These are phyloP conservation scores for Dicrostonyx torquatus DNA, from an alignment of 2,797 vertebrate species.

Conservation along the genomic window DNA sequence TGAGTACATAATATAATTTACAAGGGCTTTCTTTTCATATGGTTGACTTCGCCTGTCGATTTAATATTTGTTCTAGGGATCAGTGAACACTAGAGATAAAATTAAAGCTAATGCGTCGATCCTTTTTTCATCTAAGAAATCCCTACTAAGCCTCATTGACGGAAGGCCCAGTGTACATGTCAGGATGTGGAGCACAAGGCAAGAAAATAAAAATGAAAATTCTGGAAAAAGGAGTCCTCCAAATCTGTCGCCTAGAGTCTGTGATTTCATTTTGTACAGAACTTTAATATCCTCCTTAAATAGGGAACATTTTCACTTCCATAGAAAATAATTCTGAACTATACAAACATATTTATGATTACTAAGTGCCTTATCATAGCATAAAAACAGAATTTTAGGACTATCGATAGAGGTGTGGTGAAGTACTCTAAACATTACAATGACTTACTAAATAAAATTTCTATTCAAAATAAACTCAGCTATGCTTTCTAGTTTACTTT, in stretches of 20 bases:
- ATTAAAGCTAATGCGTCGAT: constrained; percentile 82
- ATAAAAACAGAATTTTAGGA: neutral
- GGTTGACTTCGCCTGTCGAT: constrained; percentile 79
- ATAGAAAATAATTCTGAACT: constrained; percentile 18
- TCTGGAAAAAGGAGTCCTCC: neutral
- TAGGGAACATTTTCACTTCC: neutral
- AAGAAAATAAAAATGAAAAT: constrained; percentile 49
- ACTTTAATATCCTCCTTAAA: neutral
- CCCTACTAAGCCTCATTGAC: constrained; percentile 82
- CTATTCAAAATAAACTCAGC: neutral
- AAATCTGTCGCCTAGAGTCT: neutral
- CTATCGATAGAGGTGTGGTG: neutral
- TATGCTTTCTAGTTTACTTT: neutral
- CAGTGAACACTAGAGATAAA: constrained; percentile 82
- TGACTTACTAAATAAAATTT: neutral
- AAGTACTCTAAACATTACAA: neutral
- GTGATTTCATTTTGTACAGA: constrained; percentile 15
- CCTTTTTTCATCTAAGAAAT: constrained; percentile 84
- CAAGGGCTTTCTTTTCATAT: constrained; percentile 85
- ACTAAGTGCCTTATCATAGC: neutral
- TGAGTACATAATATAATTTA: constrained; percentile 84
- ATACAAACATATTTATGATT: neutral
- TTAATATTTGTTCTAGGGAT: constrained; percentile 86
- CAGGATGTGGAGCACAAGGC: constrained; percentile 59
- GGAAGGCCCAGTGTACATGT: constrained; percentile 66